Evolutionary conservation across 2,888 invertebrate species (phyloP).

Genomic region (Leucophora obtusa): DNA sequence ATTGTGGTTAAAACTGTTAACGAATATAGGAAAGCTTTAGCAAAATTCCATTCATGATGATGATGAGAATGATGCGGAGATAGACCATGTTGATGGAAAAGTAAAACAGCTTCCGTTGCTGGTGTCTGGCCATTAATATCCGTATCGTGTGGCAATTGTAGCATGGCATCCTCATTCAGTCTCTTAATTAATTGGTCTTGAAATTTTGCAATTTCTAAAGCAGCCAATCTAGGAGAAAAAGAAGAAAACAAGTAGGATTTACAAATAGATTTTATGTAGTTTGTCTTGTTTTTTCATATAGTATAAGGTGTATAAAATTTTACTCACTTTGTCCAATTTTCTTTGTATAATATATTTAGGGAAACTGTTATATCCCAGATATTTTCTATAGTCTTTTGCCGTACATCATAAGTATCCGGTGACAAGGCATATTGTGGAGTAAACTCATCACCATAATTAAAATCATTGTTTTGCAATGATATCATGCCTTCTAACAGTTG

Average conservation of each 20-base stretch:
- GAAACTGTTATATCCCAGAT: conserved; percentile 95
- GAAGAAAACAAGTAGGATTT: background rate
- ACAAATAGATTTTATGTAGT: too few relatives aligned
- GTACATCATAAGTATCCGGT: conserved; percentile 80
- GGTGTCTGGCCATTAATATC: conserved; percentile 77
- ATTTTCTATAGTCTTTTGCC: conserved; percentile 88
- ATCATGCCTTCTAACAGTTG: conserved; percentile 62
- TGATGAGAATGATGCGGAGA: conserved; percentile 80
- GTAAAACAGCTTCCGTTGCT: conserved; percentile 78
- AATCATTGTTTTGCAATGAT: conserved; percentile 69
- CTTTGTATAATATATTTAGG: conserved; percentile 91
- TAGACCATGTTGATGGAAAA: conserved; percentile 73
- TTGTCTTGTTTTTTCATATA: too few relatives aligned
- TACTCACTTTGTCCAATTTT: conserved; percentile 92
- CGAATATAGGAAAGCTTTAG: conserved; percentile 95
- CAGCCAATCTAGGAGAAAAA: conserved; percentile 75
- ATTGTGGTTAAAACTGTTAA: conserved; percentile 95
- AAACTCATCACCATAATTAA: conserved; percentile 74
- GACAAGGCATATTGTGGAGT: conserved; percentile 74
- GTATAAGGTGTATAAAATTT: background rate
- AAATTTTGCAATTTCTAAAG: conserved; percentile 82
- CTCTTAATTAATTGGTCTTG: conserved; percentile 90
- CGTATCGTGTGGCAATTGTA: conserved; percentile 81
- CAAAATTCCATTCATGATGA: conserved; percentile 88
- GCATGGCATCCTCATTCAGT: conserved; percentile 87